Base-by-base conservation (phyloP, 2,113 vertebrate species). In the Xenopus tropicalis region DNA sequence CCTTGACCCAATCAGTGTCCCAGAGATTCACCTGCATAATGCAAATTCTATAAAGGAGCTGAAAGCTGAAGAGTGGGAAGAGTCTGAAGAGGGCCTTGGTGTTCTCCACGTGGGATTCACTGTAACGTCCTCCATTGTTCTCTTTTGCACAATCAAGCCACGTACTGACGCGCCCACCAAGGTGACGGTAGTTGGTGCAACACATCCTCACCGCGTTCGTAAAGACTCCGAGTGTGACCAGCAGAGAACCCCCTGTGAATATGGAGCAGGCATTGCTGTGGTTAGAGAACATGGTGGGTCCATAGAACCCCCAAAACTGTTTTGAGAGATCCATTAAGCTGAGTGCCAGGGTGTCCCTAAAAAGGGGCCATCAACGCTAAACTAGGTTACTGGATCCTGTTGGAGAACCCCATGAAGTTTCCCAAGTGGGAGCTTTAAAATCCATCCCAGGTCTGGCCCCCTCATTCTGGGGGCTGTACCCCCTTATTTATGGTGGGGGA, bases 111-210 rank as follows among this genome's bases (percentile, higher is more conserved):
- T 92, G 91, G 1, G 77, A 87, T 82, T 96, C 92, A 0, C 85
- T 93, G 84, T 90, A 94, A 1, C 79, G 74, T 0, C 93, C 90
- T 0, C 94, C 93, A 0, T 92, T 88, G 84, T 92, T 93, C 42
- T 91, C 91, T 80, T 95, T 95, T 61, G 93, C 92, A 0, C 89
- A 90, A 79, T 95, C 94, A 52, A 97, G 77, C 93, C 93, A 96
- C 78, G 63, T 88, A 8, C 74, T 5, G 29, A 85, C 19, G 0
- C 87, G 81, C 0, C 82, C 70, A 0, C 86, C 78, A 4, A 93
- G 77, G 78, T 88, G 88, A 22, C 79, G 91, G 0, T 82, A 81
- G 1, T 59, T 85, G 51, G 88, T 51, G 1, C 88, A 91, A 70
- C 79, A 78, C 43, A 80, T 84, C 73, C 83, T 93, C 70, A 95